Percentiles rank a stretch among this genome's conserved stretches.
Evolutionary conservation across 2,888 invertebrate species (phyloP).

Genomic region (Morpho deidamia): DNA sequence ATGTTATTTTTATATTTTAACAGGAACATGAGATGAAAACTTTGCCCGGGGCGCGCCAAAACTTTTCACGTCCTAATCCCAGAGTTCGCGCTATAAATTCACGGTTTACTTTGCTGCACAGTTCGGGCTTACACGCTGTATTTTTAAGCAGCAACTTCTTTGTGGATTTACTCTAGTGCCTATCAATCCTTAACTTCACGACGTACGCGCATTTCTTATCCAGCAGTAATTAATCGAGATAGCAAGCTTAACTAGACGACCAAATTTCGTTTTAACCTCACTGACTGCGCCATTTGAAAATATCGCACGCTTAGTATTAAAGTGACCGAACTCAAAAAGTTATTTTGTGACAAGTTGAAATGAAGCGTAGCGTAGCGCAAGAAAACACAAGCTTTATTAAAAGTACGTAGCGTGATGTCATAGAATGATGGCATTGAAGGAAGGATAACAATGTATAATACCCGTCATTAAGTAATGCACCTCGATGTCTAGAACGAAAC

Average conservation of each 20-base stretch:
- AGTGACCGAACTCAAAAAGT: too few species aligned
- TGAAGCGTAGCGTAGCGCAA: too few species aligned
- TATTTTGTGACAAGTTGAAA: too few species aligned
- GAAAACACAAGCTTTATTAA: too few species aligned
- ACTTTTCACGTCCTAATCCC: slow-evolving; percentile 69
- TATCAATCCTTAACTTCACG: slow-evolving; percentile 34
- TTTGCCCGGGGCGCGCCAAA: slow-evolving; percentile 44
- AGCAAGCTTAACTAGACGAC: slow-evolving; percentile 7
- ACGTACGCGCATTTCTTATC: slow-evolving; percentile 13
- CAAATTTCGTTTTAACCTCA: slow-evolving; percentile 26
- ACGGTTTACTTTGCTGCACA: slow-evolving; percentile 66
- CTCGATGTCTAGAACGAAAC: too few species aligned
- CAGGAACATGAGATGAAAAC: slow-evolving; percentile 70
- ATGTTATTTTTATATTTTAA: slow-evolving; percentile 42
- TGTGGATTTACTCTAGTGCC: slow-evolving; percentile 55
- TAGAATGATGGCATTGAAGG: too few species aligned
- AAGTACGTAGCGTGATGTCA: too few species aligned
- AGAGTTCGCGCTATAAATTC: slow-evolving; percentile 62
- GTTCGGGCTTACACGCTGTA: slow-evolving; percentile 61
- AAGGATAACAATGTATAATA: too few species aligned
- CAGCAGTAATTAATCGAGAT: slow-evolving; percentile 27
- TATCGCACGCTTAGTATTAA: not conserved
- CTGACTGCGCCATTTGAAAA: slow-evolving; percentile 28
- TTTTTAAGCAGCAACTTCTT: slow-evolving; percentile 62
- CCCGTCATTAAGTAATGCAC: too few species aligned